These are phyloP conservation scores for Apocrypta bakeri DNA, from an alignment of 1,140 invertebrate species.

Conservation along the genomic window DNA sequence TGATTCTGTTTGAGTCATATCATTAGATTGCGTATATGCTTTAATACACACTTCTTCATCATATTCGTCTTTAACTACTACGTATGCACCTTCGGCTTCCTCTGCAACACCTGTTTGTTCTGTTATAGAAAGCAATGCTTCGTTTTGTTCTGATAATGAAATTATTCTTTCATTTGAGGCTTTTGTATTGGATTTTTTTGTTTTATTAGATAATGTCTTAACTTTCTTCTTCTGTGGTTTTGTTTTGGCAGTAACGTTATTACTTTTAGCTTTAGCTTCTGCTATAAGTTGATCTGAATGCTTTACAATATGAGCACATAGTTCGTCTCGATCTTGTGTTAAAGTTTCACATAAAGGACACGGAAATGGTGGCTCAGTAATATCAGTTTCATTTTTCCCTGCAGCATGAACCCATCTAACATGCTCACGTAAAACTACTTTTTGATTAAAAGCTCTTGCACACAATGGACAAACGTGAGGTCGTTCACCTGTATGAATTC, in stretches of 20 bases:
- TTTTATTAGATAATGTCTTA: conserved; percentile 48
- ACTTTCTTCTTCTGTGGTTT: conserved; percentile 62
- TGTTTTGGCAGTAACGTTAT: conserved; percentile 57
- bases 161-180: conserved; percentile 40
- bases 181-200: conserved; percentile 13
- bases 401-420: conserved; percentile 74
- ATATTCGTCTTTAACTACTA: conserved; percentile 52
- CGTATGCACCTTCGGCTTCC: conserved; percentile 51
- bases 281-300: conserved; percentile 74
- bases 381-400: conserved; percentile 65
- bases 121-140: conserved; percentile 63
- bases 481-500: conserved; percentile 79
- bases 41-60: conserved; percentile 28
- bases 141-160: conserved; percentile 54
- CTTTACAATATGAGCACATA: conserved; percentile 75
- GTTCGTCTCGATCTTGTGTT: conserved; percentile 72
- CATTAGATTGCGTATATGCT: not conserved
- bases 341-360: conserved; percentile 70
- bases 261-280: conserved; percentile 70
- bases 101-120: conserved; percentile 48
- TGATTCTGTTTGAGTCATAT: not conserved
- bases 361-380: conserved; percentile 62
- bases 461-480: conserved; percentile 82
- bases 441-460: conserved; percentile 77
- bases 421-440: conserved; percentile 75